These are phyloP conservation scores for Pedetes capensis DNA, from an alignment of 2,113 vertebrate genomes.

Conservation along the genomic window DNA sequence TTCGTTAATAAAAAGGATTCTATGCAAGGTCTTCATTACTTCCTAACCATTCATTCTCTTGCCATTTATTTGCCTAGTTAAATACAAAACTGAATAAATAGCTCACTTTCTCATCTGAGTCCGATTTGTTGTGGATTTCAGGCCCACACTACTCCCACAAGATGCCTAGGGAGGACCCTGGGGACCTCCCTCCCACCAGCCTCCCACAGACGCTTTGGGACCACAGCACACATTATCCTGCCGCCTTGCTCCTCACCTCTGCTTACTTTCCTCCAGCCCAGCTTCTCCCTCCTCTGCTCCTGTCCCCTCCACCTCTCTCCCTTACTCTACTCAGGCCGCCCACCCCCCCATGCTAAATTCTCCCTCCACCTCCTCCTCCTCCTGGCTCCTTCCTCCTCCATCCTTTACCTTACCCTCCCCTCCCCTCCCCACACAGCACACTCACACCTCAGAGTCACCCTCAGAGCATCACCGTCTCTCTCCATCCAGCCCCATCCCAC, in stretches of 20 bases:
- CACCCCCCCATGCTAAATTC: neutral
- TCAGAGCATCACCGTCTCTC: neutral
- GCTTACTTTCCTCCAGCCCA: neutral
- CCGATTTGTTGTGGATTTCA: conserved; percentile 14
- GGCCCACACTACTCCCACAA: too few relatives aligned
- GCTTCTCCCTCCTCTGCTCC: neutral
- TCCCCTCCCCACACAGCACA: neutral
- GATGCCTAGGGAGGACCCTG: too few relatives aligned
- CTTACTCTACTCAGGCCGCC: neutral
- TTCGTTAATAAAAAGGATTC: conserved; percentile 41
- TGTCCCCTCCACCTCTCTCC: too few relatives aligned
- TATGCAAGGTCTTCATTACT: conserved; percentile 54
- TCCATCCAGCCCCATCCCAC: neutral
- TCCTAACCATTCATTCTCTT: conserved; percentile 45
- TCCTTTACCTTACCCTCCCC: neutral
- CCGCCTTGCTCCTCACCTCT: neutral
- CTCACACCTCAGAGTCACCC: neutral
- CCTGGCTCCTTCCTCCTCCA: neutral
- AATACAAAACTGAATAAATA: conserved; percentile 46
- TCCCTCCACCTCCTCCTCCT: too few relatives aligned
- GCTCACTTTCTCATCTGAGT: conserved; percentile 29
- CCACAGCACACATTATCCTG: neutral
- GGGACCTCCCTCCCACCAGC: neutral
- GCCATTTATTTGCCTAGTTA: conserved; percentile 54
- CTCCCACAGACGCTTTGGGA: neutral